Evolutionary conservation across 2,797 vertebrate genomes (phyloP), one percentile per base, ranked within the genome.

Genomic region (Tiaroga cobitis): DNA sequence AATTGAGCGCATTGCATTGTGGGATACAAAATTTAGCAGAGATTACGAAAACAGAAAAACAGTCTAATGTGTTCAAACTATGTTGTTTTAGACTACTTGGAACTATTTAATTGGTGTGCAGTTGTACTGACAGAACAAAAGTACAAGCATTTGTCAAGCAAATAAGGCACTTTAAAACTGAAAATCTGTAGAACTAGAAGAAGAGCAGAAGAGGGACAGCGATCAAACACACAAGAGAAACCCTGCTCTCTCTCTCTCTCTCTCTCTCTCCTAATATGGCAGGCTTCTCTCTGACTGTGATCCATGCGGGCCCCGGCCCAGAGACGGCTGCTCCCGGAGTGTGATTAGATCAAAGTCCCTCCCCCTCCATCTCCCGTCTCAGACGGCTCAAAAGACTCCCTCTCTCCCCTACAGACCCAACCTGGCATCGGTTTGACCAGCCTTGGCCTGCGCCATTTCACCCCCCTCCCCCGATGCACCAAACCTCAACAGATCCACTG

Each of bases 191-290:
- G n/a, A 63, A 32, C 51, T 72, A 13, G 61, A 37, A 46, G 80
- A 43, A 68, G 39, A 29, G 74, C 18, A 41, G 73, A 51, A 76
- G 41, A 85, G 78, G 46, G 82, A 56, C 67, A 73, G 70, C 61
- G 32, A 80, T 65, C 72, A 65, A 67, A 41, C 69, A 26, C 70
- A 49, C 16, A 59, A 75, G 59, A 67, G 70, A 19, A 75, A 15
- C 43, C 32, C 94, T 94, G 94, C 79, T 11, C 93, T 95, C 93
- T 86, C 90, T 92, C 87, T 85, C 91, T 92, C 92, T 79, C 89
- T 94, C 89, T 63, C 93, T 95, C 93, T 93, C 93, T 93, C 94
- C 95, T 94, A 94, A 93, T 95, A 95, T 93, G 94, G 95, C 94
- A 95, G 94, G 92, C 93, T 96, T 93, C 92, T 92, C 92, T 92